Evolutionary conservation across 2,797 vertebrate genomes (phyloP), one percentile per base, ranked within the genome.

Genomic region (Parotocinclus haroldoi): DNA sequence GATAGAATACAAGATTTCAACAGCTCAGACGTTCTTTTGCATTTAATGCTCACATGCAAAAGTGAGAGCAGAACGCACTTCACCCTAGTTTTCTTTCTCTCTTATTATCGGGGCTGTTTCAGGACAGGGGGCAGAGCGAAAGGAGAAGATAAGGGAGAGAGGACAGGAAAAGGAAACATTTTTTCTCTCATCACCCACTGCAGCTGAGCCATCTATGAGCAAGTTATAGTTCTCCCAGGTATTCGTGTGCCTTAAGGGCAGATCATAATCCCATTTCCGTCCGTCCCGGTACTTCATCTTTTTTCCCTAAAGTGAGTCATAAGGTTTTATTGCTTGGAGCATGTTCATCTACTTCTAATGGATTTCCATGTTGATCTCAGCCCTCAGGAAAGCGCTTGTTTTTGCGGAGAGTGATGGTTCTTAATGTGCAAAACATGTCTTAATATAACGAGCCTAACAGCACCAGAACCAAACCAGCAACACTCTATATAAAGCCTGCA

Each of bases 181-280:
- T 68, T n/a, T 56, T 5, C 58, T 73, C 46, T 62, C 74, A 78
- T 78, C 68, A 54, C 72, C 76, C 78, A 57, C 50, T 77, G 77
- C 52, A 60, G 66, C 71, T 81, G 81, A 86, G 81, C 87, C 80
- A 84, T 87, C 79, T 73, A 79, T 84, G 77, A 83, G 84, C 79
- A 77, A 78, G 77, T 74, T 73, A 77, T 76, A 80, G 79, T 79
- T 82, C 78, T 85, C 72, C 79, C 78, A 82, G 78, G 76, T 78
- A 76, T 80, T 83, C 79, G 85, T 84, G 83, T 79, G 81, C 85
- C 85, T 80, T 60, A 38, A 73, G 86, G 81, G 59, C 78, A 80
- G 80, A 84, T 87, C 82, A 84, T 87, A 87, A 89, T 88, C 87
- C 82, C 82, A 83, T 87, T 89, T 87, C 81, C 85, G 76, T 71